phyloP scores from a whole-genome alignment of 2,888 invertebrate genomes.

The Smittia aterrima region DNA sequence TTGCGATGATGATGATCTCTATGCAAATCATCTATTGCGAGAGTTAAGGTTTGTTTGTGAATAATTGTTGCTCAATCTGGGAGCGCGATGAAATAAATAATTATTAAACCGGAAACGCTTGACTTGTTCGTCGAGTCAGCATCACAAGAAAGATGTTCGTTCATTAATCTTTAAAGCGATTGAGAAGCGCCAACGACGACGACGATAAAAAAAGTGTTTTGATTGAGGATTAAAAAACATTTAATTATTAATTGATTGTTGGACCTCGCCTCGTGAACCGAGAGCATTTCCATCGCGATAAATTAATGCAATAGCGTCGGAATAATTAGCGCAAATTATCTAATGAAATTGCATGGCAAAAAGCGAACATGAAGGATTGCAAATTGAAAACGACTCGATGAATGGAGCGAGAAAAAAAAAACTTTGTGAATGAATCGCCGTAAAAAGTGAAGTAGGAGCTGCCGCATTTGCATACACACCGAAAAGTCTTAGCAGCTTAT shows the following conservation, averaged over 20 bases:
- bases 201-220: neutral
- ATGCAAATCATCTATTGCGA: too few relatives aligned
- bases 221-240: slow-evolving; percentile 12
- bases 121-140: neutral
- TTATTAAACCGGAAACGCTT: slow-evolving; percentile 1
- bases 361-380: too few relatives aligned
- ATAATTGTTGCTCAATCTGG: neutral
- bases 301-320: neutral
- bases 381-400: neutral
- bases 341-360: neutral
- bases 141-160: neutral
- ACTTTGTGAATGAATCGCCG: neutral
- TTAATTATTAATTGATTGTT: slow-evolving; percentile 12
- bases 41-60: neutral
- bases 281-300: neutral
- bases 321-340: slow-evolving; percentile 2
- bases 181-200: too few relatives aligned
- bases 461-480: slow-evolving; percentile 11
- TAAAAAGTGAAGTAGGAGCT: neutral
- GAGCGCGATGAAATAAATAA: neutral
- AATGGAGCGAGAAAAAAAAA: neutral
- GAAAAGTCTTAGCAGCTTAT: neutral
- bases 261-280: neutral
- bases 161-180: too few relatives aligned
- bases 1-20: too few relatives aligned